Conservation (phyloP, 2,113 vertebrate genomes). For the Sprattus sprattus region DNA sequence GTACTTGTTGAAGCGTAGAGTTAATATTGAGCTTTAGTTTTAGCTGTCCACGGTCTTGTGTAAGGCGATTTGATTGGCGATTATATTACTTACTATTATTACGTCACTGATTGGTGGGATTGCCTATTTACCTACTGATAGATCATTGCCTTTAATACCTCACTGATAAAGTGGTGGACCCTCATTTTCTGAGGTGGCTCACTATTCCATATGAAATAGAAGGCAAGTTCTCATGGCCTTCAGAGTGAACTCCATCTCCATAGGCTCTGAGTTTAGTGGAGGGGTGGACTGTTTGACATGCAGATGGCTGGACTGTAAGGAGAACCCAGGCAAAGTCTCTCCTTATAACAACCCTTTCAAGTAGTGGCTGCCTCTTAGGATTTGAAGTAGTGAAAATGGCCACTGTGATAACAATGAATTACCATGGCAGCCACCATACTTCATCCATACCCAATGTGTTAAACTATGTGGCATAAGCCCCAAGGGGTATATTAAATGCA, state of each 20-base stretch:
- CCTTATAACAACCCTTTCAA: background rate
- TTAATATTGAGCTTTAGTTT: background rate
- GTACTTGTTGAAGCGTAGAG: background rate
- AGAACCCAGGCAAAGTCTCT: background rate
- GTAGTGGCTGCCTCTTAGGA: background rate
- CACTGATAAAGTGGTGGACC: background rate
- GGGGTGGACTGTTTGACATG: background rate
- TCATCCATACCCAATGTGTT: constrained; percentile 51
- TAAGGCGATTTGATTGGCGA: too few species aligned
- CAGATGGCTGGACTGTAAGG: background rate
- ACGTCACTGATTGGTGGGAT: background rate
- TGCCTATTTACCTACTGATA: background rate
- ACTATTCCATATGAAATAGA: background rate
- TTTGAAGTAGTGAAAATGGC: constrained; percentile 46
- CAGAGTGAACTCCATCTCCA: background rate
- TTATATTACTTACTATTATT: background rate
- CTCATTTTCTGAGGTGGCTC: background rate
- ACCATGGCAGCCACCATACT: constrained; percentile 48
- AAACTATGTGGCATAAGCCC: constrained; percentile 29
- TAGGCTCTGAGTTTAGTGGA: background rate
- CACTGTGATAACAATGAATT: constrained; percentile 40
- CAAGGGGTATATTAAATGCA: background rate
- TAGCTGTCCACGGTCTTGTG: background rate
- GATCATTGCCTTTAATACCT: background rate
- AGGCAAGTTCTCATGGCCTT: background rate